phyloP scores from a whole-genome alignment of 2,888 invertebrate genomes.

The Psylliodes chrysocephalus region DNA sequence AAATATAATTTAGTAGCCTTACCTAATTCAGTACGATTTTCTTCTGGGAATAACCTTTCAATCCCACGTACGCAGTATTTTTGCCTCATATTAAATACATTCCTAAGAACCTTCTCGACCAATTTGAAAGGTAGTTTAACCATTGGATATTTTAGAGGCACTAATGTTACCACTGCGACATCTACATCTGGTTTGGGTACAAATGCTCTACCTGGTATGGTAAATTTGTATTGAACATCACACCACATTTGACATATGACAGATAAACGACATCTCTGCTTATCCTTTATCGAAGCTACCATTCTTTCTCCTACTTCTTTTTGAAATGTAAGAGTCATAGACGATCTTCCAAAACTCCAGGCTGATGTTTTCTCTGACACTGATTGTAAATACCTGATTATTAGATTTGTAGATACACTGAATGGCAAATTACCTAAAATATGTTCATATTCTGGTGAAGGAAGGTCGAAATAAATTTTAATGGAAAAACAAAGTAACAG shows the following conservation, averaged over 20 bases:
- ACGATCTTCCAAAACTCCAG: conserved; percentile 84
- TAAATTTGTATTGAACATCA: conserved; percentile 81
- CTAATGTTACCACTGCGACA: conserved; percentile 92
- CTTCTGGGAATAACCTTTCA: conserved; percentile 80
- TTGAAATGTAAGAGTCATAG: conserved; percentile 96
- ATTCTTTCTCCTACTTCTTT: conserved; percentile 96
- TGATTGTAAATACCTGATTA: conserved; percentile 87
- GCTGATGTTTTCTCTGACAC: conserved; percentile 80
- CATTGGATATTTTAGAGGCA: conserved; percentile 80
- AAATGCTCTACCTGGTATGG: conserved; percentile 89
- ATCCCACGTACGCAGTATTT: conserved; percentile 81
- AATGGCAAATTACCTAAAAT: conserved; percentile 85
- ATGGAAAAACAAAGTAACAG: no score
- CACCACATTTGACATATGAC: conserved; percentile 97
- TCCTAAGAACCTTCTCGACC: conserved; percentile 89
- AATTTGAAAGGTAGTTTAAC: conserved; percentile 80
- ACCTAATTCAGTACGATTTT: conserved; percentile 73
- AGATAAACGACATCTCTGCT: conserved; percentile 84
- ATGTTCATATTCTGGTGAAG: no score
- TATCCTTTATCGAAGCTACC: conserved; percentile 74
- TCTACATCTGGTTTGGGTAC: conserved; percentile 96
- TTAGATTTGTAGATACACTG: conserved; percentile 91
- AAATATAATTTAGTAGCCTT: no score
- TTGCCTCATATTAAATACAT: conserved; percentile 88
- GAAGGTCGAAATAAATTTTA: no score